Evolutionary conservation across 2,797 vertebrate genomes (phyloP), one percentile per base, ranked within the genome.

Genomic region (Notolepis coatsorum): DNA sequence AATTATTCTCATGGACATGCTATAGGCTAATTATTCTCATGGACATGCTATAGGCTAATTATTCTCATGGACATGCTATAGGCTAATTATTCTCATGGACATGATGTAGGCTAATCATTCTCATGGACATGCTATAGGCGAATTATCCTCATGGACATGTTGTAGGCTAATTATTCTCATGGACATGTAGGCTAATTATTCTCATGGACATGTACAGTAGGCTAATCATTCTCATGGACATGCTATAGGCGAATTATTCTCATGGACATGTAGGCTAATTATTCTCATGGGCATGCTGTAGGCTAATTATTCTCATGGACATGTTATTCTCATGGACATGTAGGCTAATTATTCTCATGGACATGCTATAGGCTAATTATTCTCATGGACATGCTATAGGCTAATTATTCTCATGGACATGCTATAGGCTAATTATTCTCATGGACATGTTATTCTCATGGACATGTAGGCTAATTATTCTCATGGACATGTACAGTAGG

Each of bases 71-170:
- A n/a, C n/a, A n/a, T n/a, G n/a, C n/a, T 15, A 17, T 57, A 31
- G 37, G 33, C 53, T 1, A 52, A 53, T 52, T 41, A 4, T 15
- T 31, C n/a, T n/a, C n/a, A n/a, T n/a, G n/a, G n/a, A n/a, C n/a
- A n/a, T n/a, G n/a, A n/a, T n/a, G n/a, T n/a, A n/a, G n/a, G n/a
- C 5, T 12, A 20, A 50, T 55, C 3, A 6, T 42, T 17, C 12
- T 58, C 24, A n/a, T n/a, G n/a, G n/a, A n/a, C n/a, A n/a, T n/a
- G n/a, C n/a, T 15, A 17, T 57, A 47, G 5, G 46, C 31, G 37
- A 38, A 53, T 1, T 48, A 53, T 52, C 45, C 28, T 7, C n/a
- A n/a, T n/a, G n/a, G n/a, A n/a, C n/a, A n/a, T n/a, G n/a, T n/a
- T n/a, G n/a, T n/a, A n/a, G n/a, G n/a, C n/a, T 12, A 20, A 50